A percentile compares a stretch with the other conserved stretches of the same genome.
phyloP scores from a whole-genome alignment of 2,113 vertebrate species.

The Gasterosteus aculeatus region DNA sequence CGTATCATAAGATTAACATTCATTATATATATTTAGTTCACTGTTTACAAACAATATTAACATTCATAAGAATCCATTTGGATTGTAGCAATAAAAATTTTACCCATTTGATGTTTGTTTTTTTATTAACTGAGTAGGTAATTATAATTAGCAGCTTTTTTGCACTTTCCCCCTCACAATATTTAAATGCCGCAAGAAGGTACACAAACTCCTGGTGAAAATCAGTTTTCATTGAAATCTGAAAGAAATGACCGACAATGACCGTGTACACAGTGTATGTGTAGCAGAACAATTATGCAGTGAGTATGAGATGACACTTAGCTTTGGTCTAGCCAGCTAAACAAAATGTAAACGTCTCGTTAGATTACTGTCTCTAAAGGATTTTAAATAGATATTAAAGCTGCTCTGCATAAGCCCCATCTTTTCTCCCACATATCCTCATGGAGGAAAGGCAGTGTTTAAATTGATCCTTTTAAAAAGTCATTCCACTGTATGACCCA shows the following conservation, averaged over 20 bases:
- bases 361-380: constrained; percentile 74
- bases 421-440: constrained; percentile 66
- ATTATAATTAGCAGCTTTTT: not conserved
- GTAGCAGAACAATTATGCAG: constrained; percentile 11
- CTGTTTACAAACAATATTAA: no score
- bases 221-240: not conserved
- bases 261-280: not conserved
- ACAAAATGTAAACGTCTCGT: constrained; percentile 76
- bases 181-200: no score
- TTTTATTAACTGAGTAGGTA: not conserved
- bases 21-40: not conserved
- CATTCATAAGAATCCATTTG: not conserved
- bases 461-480: constrained; percentile 85
- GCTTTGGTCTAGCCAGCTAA: constrained; percentile 46
- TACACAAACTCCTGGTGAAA: not conserved
- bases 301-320: constrained; percentile 33
- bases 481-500: constrained; percentile 76
- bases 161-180: not conserved
- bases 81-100: constrained; percentile 1
- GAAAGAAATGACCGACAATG: not conserved
- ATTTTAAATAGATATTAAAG: constrained; percentile 80
- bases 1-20: not conserved
- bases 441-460: constrained; percentile 71
- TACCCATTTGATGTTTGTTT: not conserved
- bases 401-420: constrained; percentile 73